phyloP scores from a whole-genome alignment of 2,113 vertebrate genomes.

The Microtus oregoni region DNA sequence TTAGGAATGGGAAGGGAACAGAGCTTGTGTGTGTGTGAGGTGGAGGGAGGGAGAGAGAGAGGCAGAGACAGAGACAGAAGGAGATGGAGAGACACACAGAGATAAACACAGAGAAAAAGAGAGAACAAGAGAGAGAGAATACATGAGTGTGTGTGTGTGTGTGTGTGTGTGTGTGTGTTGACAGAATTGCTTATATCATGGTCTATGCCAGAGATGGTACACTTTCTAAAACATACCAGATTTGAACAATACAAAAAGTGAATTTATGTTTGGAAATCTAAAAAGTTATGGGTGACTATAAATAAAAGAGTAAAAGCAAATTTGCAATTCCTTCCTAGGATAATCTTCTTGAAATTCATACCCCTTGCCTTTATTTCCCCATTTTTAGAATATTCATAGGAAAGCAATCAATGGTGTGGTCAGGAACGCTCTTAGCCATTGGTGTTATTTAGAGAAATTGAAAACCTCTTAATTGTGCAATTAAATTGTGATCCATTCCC shows the following conservation, averaged over 20 bases:
- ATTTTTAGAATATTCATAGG: conserved; percentile 43
- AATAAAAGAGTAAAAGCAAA: background rate
- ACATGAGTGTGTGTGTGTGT: too few species aligned
- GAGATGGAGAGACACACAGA: too few species aligned
- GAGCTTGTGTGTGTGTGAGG: background rate
- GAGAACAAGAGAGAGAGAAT: too few species aligned
- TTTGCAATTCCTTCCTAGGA: background rate
- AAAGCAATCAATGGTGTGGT: background rate
- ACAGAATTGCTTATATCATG: background rate
- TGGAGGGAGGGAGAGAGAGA: background rate
- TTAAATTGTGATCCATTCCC: conserved; percentile 29
- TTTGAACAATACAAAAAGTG: background rate
- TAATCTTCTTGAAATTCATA: background rate
- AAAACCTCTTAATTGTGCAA: conserved; percentile 41
- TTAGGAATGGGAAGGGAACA: background rate
- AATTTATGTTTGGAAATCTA: background rate
- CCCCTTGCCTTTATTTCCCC: background rate
- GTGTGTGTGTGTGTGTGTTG: too few species aligned
- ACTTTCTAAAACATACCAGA: background rate
- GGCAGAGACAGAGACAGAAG: background rate
- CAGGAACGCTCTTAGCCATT: background rate
- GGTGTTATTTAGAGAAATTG: conserved; percentile 22
- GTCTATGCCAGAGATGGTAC: background rate
- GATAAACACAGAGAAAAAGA: too few species aligned
- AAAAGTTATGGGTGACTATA: background rate